Conservation (phyloP, 2,888 invertebrate genomes). For the Xiphydria camelus region DNA sequence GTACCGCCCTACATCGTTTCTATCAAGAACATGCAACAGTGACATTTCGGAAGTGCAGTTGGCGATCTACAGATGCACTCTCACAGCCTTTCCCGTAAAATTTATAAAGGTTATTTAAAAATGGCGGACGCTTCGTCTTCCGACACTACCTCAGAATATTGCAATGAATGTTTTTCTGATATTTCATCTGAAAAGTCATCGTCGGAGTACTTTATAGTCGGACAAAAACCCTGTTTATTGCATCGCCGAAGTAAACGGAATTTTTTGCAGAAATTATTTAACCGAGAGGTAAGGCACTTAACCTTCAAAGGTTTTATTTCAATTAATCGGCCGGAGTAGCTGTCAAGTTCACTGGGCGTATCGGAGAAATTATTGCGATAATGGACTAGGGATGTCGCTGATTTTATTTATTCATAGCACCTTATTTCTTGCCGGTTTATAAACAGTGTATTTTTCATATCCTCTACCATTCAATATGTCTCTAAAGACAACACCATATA, state of each 20-base stretch:
- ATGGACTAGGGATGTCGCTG: not conserved
- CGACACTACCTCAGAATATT: slow-evolving; percentile 55
- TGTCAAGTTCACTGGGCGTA: slow-evolving; percentile 23
- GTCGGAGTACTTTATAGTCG: slow-evolving; percentile 46
- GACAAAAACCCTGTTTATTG: slow-evolving; percentile 43
- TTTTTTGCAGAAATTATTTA: slow-evolving; percentile 62
- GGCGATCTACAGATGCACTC: not conserved
- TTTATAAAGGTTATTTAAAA: slow-evolving; percentile 54
- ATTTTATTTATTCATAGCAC: not conserved
- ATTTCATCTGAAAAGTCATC: slow-evolving; percentile 48
- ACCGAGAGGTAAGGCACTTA: slow-evolving; percentile 63
- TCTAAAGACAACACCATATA: no score
- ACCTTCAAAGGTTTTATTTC: slow-evolving; percentile 31
- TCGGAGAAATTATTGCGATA: not conserved
- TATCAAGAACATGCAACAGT: no score
- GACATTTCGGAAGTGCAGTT: not conserved
- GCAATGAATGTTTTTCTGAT: slow-evolving; percentile 54
- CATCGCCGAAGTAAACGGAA: slow-evolving; percentile 44
- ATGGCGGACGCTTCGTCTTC: slow-evolving; percentile 58
- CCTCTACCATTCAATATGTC: no score
- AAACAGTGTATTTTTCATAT: no score
- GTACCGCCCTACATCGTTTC: no score
- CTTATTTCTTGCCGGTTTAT: not conserved
- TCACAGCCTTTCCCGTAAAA: slow-evolving; percentile 1
- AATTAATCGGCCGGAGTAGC: slow-evolving; percentile 30